Evolutionary conservation across 2,888 invertebrate species (phyloP).

Genomic region (Carpatolechia fugitivella): DNA sequence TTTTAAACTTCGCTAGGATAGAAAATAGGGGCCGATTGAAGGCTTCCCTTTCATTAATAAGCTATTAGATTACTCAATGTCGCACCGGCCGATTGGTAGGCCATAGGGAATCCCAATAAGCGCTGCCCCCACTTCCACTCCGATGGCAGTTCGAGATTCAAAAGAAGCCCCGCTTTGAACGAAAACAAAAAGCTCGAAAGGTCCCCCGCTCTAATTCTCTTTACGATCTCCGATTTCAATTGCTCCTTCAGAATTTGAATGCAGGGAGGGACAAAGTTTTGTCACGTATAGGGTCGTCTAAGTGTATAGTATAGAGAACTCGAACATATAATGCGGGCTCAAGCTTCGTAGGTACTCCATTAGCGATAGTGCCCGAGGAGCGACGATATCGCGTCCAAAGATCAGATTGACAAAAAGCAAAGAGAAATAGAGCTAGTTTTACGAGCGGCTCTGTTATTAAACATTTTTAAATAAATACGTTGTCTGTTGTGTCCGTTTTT

Average conservation of each 20-base stretch:
- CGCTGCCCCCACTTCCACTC: slow-evolving; percentile 74
- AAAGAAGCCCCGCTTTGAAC: slow-evolving; percentile 75
- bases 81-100: slow-evolving; percentile 74
- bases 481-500: slow-evolving; percentile 60
- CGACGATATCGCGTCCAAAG: slow-evolving; percentile 69
- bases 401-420: slow-evolving; percentile 71
- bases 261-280: slow-evolving; percentile 78
- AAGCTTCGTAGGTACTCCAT: slow-evolving; percentile 73
- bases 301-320: slow-evolving; percentile 63
- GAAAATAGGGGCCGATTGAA: slow-evolving; percentile 70
- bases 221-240: slow-evolving; percentile 80
- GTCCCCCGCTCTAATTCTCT: slow-evolving; percentile 78
- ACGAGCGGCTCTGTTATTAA: slow-evolving; percentile 73
- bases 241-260: slow-evolving; percentile 80
- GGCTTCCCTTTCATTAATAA: slow-evolving; percentile 76
- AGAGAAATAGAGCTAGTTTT: slow-evolving; percentile 68
- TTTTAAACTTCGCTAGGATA: slow-evolving; percentile 71
- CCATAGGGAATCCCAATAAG: slow-evolving; percentile 77
- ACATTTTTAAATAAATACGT: slow-evolving; percentile 68
- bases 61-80: slow-evolving; percentile 77
- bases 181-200: slow-evolving; percentile 75
- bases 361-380: slow-evolving; percentile 71
- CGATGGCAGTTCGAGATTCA: slow-evolving; percentile 76
- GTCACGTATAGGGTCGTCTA: slow-evolving; percentile 71
- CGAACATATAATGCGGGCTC: slow-evolving; percentile 73